phyloP scores from a whole-genome alignment of 2,888 invertebrate genomes.

The Geotrupes spiniger region DNA sequence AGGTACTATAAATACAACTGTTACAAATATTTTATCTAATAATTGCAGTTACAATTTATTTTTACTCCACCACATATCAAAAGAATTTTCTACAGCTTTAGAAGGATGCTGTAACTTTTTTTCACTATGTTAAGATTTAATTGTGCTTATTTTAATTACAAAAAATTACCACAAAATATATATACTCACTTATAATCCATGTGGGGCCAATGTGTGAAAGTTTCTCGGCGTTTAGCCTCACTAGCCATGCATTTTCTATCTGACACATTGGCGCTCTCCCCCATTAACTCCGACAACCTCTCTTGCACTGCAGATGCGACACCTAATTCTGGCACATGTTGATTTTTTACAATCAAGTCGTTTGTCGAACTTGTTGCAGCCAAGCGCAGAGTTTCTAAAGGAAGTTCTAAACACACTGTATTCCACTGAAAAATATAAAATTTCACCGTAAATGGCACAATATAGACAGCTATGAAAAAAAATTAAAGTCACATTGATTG shows the following conservation, averaged over 20 bases:
- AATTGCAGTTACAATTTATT: too few species aligned
- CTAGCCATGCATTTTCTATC: conserved; percentile 79
- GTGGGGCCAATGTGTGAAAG: conserved; percentile 93
- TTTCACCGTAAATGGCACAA: neutral
- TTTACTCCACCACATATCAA: too few species aligned
- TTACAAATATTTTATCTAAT: too few species aligned
- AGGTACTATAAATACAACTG: too few species aligned
- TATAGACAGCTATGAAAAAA: conserved; percentile 9
- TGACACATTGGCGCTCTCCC: conserved; percentile 49
- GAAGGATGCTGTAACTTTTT: too few species aligned
- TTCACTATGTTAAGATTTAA: neutral
- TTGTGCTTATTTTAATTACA: neutral
- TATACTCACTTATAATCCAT: conserved; percentile 87
- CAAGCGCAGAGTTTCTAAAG: conserved; percentile 73
- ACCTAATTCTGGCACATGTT: conserved; percentile 80
- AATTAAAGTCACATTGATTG: neutral
- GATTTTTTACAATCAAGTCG: conserved; percentile 78
- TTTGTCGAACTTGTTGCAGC: conserved; percentile 78
- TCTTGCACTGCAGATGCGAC: conserved; percentile 89
- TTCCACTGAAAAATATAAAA: conserved; percentile 71
- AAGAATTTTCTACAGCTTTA: too few species aligned
- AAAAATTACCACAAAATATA: neutral
- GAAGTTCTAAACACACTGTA: conserved; percentile 79
- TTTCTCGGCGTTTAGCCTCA: conserved; percentile 85
- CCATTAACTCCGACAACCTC: conserved; percentile 74